phyloP scores from a whole-genome alignment of 2,888 invertebrate species.

The Phaonia tiefii region DNA sequence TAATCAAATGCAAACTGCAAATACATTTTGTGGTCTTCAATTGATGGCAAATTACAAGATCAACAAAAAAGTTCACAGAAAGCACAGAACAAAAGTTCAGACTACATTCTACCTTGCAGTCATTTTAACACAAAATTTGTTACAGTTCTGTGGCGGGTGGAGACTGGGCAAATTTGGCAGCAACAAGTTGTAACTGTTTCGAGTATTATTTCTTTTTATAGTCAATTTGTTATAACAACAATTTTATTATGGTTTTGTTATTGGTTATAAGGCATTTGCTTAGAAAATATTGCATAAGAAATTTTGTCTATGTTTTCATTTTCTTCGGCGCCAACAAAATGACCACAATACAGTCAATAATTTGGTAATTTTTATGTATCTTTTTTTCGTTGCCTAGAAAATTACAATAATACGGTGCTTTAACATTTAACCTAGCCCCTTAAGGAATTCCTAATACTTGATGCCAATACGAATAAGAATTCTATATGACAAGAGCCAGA shows the following conservation, averaged over 20 bases:
- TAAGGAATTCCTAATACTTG: too few relatives aligned
- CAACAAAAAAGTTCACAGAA: background rate
- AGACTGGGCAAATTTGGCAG: slow-evolving; percentile 5
- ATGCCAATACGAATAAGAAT: too few relatives aligned
- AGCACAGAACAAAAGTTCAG: slow-evolving; percentile 20
- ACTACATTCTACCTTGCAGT: slow-evolving; percentile 38
- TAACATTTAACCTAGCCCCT: too few relatives aligned
- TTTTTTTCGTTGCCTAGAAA: too few relatives aligned
- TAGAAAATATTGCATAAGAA: background rate
- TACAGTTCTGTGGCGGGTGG: slow-evolving; percentile 30
- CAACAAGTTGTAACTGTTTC: slow-evolving; percentile 47
- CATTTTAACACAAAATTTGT: slow-evolving; percentile 47
- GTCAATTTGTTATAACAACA: slow-evolving; percentile 28
- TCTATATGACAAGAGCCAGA: too few relatives aligned
- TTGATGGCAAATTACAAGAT: slow-evolving; percentile 15
- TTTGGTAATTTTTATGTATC: too few relatives aligned
- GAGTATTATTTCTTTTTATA: background rate
- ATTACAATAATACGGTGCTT: too few relatives aligned
- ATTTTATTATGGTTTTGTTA: background rate
- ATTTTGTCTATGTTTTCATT: too few relatives aligned
- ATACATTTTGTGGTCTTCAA: slow-evolving; percentile 32
- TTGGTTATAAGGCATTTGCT: background rate
- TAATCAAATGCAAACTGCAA: slow-evolving; percentile 9
- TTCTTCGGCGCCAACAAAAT: too few relatives aligned
- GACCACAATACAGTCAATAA: too few relatives aligned